Evolutionary conservation across 2,888 invertebrate genomes (phyloP).

Genomic region (Gibbula magus): DNA sequence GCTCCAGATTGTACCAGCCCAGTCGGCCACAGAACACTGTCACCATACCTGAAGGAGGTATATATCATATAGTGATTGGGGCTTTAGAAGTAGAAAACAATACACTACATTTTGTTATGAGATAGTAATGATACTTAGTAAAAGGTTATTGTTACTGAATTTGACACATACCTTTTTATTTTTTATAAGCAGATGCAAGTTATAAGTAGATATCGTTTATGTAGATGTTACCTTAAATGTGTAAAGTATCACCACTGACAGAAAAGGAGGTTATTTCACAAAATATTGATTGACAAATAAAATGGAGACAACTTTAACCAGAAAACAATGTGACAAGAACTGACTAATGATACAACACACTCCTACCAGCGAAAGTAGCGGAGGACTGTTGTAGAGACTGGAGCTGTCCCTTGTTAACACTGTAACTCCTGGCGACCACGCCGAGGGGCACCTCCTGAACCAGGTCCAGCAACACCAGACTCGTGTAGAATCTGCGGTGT

Average conservation of each 20-base stretch:
- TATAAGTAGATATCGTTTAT: no score
- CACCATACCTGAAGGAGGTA: conserved; percentile 86
- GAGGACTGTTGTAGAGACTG: conserved; percentile 96
- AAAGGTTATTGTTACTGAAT: not conserved
- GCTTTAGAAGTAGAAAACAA: not conserved
- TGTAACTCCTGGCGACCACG: conserved; percentile 88
- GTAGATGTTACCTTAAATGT: no score
- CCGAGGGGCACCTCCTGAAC: conserved; percentile 88
- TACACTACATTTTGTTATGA: not conserved
- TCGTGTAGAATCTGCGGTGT: conserved; percentile 78
- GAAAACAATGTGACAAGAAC: no score
- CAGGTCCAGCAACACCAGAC: conserved; percentile 92
- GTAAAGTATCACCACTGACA: no score
- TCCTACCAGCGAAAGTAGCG: conserved; percentile 91
- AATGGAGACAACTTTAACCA: no score
- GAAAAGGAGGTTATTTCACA: no score
- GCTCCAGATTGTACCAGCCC: conserved; percentile 93
- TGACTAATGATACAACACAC: no score
- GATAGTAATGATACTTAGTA: not conserved
- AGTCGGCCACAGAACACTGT: conserved; percentile 95
- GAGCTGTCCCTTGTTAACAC: conserved; percentile 90
- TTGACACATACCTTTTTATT: not conserved
- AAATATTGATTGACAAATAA: no score
- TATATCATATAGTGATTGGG: not conserved
- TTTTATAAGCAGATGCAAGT: no score